Base-by-base conservation (phyloP, 2,888 invertebrate genomes). In the Leptarthrus brevirostris region DNA sequence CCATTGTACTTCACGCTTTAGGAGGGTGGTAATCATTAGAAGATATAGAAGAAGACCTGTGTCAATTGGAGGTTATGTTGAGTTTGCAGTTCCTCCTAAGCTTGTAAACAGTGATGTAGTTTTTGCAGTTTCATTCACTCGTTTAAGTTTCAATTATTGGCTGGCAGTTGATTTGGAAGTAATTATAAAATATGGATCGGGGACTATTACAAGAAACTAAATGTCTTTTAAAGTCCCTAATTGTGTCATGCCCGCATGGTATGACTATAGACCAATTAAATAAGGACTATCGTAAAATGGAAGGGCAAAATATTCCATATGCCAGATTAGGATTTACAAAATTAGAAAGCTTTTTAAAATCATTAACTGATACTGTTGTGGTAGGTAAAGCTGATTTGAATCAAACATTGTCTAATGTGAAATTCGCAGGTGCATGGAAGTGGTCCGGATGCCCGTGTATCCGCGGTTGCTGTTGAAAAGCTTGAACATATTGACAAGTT, bases 391-490 rank as follows among this genome's bases (percentile, higher is more conserved):
- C n/a, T n/a, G n/a, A n/a, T n/a, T n/a, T n/a, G n/a, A n/a, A n/a
- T n/a, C n/a, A n/a, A n/a, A n/a, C n/a, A n/a, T n/a, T n/a, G n/a
- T n/a, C n/a, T n/a, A 26, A 14, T 12, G 4, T 14, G 1, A 26
- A 2, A 12, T 44, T 44, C 40, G 8, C 18, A 75, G 73, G 47
- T 75, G 3, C 49, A 26, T 5, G 75, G 75, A 4, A 26, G 20
- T 22, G 75, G 75, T 6, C 18, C 36, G 10, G 44, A 56, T 44
- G 75, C 75, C 1, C 66, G 16, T 5, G 72, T 75, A 8, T 30
- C 40, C 4, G 74, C 74, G 2, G 64, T 76, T n/a, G 16, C 34
- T 10, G 69, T 71, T 10, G 56, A 80, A 16, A 81, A 82, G 74
- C 78, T 78, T 3, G 52, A 78, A 16, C 79, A 79, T 52, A 74